Evolutionary conservation across 2,888 invertebrate species (phyloP), one percentile per base, ranked within the genome.

Genomic region (Drosophila tanythrix): DNA sequence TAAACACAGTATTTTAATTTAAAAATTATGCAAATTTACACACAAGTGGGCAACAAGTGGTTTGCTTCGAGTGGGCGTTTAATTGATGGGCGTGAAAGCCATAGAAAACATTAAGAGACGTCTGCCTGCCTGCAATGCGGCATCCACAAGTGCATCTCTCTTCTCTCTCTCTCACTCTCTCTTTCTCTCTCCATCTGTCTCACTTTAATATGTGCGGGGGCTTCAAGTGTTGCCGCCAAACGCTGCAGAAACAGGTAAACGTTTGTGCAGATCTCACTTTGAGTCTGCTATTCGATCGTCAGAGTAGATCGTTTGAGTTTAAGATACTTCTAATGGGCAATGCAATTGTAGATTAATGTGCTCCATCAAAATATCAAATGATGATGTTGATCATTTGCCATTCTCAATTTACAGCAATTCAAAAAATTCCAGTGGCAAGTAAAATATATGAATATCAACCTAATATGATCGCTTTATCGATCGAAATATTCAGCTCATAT

Each of bases 1-100:
- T 84, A 84, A 84, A 83, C 89, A 81, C 82, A 65, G 52, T 73
- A 79, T 79, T 86, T 89, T 88, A 88, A 85, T 85, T 89, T 61
- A 55, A 55, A 85, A 89, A 85, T 85, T 88, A 85, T 89, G 88
- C 85, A 88, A 79, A 89, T 88, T 68, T 73, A 50, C 57, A 46
- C 66, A n/a, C 18, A 50, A 58, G 57, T 48, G 65, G 25, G 29
- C 55, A 31, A n/a, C 64, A 75, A 75, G 76, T 75, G 69, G 62
- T 35, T 50, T 35, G 25, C 82, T 1, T 11, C 4, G 67, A 46
- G 88, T 84, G 84, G 89, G 89, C 84, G 84, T 76, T 74, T 82
- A 74, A 79, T 57, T 69, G 76, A 73, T 73, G 76, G 79, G 88
- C 86, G 75, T 80, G 71, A 75, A 82, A 79, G 80, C 69, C 56